Evolutionary conservation across 2,888 invertebrate species (phyloP), one percentile per base, ranked within the genome.

Genomic region (Drosophila acutilabella): DNA sequence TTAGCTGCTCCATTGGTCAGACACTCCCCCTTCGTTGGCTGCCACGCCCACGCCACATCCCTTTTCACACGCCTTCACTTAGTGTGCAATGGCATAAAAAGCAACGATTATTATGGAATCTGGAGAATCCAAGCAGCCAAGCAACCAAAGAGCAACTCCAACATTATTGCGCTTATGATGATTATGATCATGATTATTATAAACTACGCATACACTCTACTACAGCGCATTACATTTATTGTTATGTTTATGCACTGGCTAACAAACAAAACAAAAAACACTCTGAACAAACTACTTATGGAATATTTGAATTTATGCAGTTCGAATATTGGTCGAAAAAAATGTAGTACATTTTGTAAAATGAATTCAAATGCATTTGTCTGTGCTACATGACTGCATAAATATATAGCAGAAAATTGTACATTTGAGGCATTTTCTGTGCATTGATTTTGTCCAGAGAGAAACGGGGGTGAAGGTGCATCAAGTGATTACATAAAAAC

Each of bases 31-130:
- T 30, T 2, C 13, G 8, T 36, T 36, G 16, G 7, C 8, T 18
- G 5, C 50, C 38, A 14, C n/a, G n/a, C n/a, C n/a, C n/a, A 23
- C 7, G 4, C 7, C 18, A 14, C 8, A 30, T 14, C 13, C 23
- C 8, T 23, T 20, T 36, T 36, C 36, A 36, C 36, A 36, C 36
- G 36, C 41, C 50, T 11, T 10, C 11, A 16, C 23, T 60, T 64
- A 56, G 38, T 71, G 68, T 73, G 71, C 59, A 65, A 33, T 48
- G 67, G 61, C 75, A 85, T 88, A 78, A 81, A 81, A 81, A 65
- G 80, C 80, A 82, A 81, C 86, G 86, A 71, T 79, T 81, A 88
- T 88, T 88, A 64, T 69, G 69, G 45, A 66, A 73, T 51, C 67
- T 60, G 76, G 8, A 30, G 30, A 8, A 30, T 65, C 66, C 71